phyloP scores from a whole-genome alignment of 64 coral and sea anemone genomes.

The Pachyseris speciosa region DNA sequence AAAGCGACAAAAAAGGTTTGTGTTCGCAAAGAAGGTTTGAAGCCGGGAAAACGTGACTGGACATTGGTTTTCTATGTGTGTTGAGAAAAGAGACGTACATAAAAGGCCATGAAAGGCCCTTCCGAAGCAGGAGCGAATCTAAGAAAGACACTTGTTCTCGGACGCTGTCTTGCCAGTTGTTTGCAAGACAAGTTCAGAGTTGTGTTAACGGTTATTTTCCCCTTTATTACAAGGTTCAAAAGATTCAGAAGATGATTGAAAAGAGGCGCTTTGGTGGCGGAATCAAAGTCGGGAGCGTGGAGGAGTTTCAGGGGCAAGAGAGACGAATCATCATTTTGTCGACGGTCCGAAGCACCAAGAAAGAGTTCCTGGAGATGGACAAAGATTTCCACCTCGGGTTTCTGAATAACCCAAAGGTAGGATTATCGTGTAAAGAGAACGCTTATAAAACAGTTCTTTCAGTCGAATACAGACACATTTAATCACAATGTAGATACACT shows the following conservation, averaged over 20 bases:
- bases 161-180: neutral
- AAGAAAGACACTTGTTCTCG: neutral
- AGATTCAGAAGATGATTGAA: conserved; percentile 87
- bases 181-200: neutral
- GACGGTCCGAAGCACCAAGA: conserved; percentile 80
- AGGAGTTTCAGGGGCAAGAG: conserved; percentile 88
- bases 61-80: no score
- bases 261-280: conserved; percentile 47
- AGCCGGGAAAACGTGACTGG: no score
- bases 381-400: conserved; percentile 77
- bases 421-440: neutral
- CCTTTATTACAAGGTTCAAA: conserved; percentile 74
- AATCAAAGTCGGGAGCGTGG: conserved; percentile 91
- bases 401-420: conserved; percentile 88
- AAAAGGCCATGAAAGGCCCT: no score
- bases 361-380: conserved; percentile 78
- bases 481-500: no score
- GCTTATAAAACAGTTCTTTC: neutral
- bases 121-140: no score
- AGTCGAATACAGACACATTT: no score
- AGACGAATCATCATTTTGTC: conserved; percentile 83
- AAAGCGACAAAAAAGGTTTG: no score
- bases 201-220: neutral
- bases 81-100: no score
- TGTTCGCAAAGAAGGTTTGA: no score